These are phyloP conservation scores for Condylostylus longicornis DNA, from an alignment of 1,140 invertebrate genomes.

Conservation along the genomic window DNA sequence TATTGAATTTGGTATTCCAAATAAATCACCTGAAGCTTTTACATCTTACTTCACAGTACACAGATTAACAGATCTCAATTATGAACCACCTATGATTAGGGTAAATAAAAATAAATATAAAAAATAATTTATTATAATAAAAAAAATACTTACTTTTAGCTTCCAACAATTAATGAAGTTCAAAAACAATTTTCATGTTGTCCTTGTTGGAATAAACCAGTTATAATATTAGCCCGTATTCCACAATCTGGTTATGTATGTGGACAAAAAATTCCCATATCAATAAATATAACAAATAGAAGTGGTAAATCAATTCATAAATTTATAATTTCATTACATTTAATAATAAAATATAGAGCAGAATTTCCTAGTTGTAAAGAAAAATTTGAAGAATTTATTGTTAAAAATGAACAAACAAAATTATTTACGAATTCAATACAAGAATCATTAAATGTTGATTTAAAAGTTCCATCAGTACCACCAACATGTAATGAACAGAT, in stretches of 20 bases:
- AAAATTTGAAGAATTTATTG: conserved; percentile 36
- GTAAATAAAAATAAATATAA: conserved; percentile 9
- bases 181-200: conserved; percentile 26
- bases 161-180: conserved; percentile 18
- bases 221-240: conserved; percentile 21
- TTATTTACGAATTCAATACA: conserved; percentile 16
- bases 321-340: conserved; percentile 35
- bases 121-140: not conserved
- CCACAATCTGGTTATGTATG: conserved; percentile 27
- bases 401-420: conserved; percentile 35
- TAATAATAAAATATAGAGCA: conserved; percentile 37
- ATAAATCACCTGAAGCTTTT: too few species aligned
- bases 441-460: conserved; percentile 19
- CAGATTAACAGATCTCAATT: conserved; percentile 54
- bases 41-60: conserved; percentile 58
- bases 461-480: conserved; percentile 49
- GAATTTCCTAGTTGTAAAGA: conserved; percentile 38
- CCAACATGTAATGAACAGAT: conserved; percentile 45
- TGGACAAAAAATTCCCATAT: conserved; percentile 23
- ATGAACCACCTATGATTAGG: conserved; percentile 29
- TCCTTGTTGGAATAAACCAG: conserved; percentile 23
- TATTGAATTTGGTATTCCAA: too few species aligned
- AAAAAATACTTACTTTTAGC: conserved; percentile 9
- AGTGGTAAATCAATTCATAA: conserved; percentile 35
- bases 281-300: conserved; percentile 23